Evolutionary conservation across 2,888 invertebrate species (phyloP).

Genomic region (Aporophyla nigra): DNA sequence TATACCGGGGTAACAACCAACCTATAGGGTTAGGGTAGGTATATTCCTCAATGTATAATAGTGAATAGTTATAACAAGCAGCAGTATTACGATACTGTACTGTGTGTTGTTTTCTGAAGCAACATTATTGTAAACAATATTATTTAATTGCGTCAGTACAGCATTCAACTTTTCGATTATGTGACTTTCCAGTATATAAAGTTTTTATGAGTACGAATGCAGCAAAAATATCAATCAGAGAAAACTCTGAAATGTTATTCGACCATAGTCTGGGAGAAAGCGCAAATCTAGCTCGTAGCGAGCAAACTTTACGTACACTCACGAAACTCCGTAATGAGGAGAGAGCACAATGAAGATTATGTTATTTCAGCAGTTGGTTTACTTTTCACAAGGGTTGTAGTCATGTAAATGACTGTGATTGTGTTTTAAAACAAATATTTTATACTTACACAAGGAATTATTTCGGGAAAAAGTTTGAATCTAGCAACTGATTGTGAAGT

Average conservation of each 20-base stretch:
- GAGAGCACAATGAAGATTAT: constrained; percentile 17
- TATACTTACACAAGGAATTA: too few species aligned
- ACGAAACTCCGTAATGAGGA: constrained; percentile 17
- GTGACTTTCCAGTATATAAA: not conserved
- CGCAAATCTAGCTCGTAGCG: not conserved
- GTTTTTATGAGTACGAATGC: constrained; percentile 3
- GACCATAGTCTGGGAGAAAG: constrained; percentile 14
- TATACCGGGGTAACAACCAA: too few species aligned
- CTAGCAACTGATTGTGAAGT: too few species aligned
- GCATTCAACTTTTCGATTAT: not conserved
- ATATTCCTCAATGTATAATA: not conserved
- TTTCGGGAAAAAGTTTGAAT: too few species aligned
- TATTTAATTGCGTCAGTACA: too few species aligned
- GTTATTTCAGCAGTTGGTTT: constrained; percentile 13
- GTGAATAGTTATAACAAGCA: not conserved
- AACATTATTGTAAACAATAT: too few species aligned
- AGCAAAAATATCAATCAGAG: not conserved
- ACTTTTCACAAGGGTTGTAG: constrained; percentile 17
- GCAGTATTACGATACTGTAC: too few species aligned
- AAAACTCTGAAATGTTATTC: constrained; percentile 28
- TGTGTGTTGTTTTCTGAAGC: not conserved
- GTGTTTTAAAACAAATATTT: too few species aligned
- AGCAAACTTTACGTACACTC: constrained; percentile 22
- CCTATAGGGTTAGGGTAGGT: too few species aligned
- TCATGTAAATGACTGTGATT: too few species aligned